A percentile compares a stretch with the other conserved stretches of the same genome.
phyloP scores from a whole-genome alignment of 2,113 vertebrate species.

The Salminus brasiliensis region DNA sequence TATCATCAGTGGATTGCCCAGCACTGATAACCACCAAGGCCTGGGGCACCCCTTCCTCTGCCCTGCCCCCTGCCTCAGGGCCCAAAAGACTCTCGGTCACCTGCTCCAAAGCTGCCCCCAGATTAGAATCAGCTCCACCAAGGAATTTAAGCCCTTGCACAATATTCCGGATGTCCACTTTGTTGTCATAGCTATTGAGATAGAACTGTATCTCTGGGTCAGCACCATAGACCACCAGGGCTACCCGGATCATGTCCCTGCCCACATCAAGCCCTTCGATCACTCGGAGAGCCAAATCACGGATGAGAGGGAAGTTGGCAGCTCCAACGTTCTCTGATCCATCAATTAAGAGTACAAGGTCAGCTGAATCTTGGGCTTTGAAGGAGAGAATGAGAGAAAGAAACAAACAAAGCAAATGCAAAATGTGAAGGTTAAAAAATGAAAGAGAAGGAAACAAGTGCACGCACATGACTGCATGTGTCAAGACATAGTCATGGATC shows the following conservation, averaged over 20 bases:
- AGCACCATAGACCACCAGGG: conserved; percentile 87
- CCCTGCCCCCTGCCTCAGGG: conserved; percentile 86
- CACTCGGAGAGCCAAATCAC: conserved; percentile 91
- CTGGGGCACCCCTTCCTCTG: conserved; percentile 90
- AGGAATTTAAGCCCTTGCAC: conserved; percentile 83
- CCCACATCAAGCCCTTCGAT: conserved; percentile 89
- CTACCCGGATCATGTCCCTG: conserved; percentile 86
- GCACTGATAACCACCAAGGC: conserved; percentile 89
- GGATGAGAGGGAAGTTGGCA: conserved; percentile 87
- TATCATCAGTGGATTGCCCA: conserved; percentile 89
- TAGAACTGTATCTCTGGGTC: conserved; percentile 84
- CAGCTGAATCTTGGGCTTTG: conserved; percentile 94
- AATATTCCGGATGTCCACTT: conserved; percentile 82
- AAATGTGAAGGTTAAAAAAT: conserved; percentile 90
- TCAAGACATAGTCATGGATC: conserved; percentile 81
- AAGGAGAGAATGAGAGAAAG: conserved; percentile 72
- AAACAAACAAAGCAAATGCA: conserved; percentile 81
- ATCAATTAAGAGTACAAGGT: conserved; percentile 99
- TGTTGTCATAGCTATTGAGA: conserved; percentile 86
- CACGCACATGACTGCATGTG: conserved; percentile 79
- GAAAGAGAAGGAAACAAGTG: conserved; percentile 77
- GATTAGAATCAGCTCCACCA: conserved; percentile 85
- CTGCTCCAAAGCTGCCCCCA: conserved; percentile 87
- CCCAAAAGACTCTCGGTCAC: conserved; percentile 86
- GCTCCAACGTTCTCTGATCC: conserved; percentile 97